Conservation (phyloP, 2,888 invertebrate species). For the Leptopilina drosophilae region DNA sequence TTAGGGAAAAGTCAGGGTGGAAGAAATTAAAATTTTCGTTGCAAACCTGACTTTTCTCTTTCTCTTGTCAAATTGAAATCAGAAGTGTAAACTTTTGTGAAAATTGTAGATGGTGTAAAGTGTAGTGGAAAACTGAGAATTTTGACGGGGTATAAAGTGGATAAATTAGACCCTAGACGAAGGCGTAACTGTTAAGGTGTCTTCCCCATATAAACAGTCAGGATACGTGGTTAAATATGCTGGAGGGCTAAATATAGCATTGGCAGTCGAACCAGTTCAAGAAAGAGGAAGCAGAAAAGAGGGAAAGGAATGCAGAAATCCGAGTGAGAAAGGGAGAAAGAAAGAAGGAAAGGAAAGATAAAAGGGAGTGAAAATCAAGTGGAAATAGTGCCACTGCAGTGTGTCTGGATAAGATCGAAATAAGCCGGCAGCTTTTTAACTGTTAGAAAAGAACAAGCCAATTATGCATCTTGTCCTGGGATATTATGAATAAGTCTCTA, state of each 20-base stretch:
- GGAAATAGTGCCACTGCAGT: conserved; percentile 23
- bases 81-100: neutral
- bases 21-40: too few relatives aligned
- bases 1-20: too few relatives aligned
- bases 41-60: neutral
- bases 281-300: conserved; percentile 41
- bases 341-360: too few relatives aligned
- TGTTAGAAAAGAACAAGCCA: neutral
- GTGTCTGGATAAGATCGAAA: conserved; percentile 6
- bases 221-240: conserved; percentile 53
- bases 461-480: conserved; percentile 28
- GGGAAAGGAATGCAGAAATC: conserved; percentile 43
- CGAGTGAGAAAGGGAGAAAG: too few relatives aligned
- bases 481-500: too few relatives aligned
- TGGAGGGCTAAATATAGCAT: conserved; percentile 66
- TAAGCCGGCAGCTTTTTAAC: neutral
- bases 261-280: conserved; percentile 63
- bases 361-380: conserved; percentile 34
- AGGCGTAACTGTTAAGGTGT: conserved; percentile 60
- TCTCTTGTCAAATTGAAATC: neutral
- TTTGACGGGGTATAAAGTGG: neutral
- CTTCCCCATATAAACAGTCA: conserved; percentile 66
- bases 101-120: neutral
- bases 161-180: conserved; percentile 10
- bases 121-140: neutral